Base-by-base conservation (phyloP, 2,113 vertebrate genomes). In the Puma concolor region DNA sequence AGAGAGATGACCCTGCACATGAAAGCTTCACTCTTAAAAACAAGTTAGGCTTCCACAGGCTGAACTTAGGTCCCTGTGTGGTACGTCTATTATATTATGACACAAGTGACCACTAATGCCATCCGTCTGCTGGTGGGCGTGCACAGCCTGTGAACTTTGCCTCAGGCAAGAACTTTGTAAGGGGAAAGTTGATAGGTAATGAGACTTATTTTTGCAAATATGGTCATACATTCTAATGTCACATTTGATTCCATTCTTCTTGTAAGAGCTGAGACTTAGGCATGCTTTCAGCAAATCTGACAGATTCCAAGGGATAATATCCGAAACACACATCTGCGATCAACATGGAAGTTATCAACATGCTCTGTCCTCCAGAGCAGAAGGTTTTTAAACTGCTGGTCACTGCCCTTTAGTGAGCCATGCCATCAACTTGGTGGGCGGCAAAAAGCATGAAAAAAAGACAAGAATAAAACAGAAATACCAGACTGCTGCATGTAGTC, bases 131-230 rank as follows among this genome's bases (percentile, higher is more conserved):
- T 69, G 66, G 14, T 36, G 19, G 19, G 57, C 11, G 7, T 33
- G 11, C 10, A 19, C 11, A 80, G 16, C 15, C 71, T 25, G 5
- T 36, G 38, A 72, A 79, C 44, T 84, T 71, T 6, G 63, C 63
- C 36, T 83, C 6, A 5, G 36, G 44, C 13, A 60, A 81, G 82
- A 82, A 64, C 27, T 66, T 54, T 33, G 0, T 4, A 23, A 66
- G 44, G 19, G 36, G 33, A 72, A 57, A 69, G 84, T 0, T 33
- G 25, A 92, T 25, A 92, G 13, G 84, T 7, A 92, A 60, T 33
- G 77, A 29, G 80, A 16, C 33, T 95, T 66, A 64, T 23, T 93
- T 80, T 77, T 74, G 41, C 67, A 94, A 95, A 89, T 41, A 77
- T 0, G 31, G 33, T 69, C 77, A 17, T 16, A n/a, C 38, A 86